These are phyloP conservation scores for Dendrocopos noguchii DNA, from an alignment of 2,113 vertebrate genomes.

Conservation along the genomic window DNA sequence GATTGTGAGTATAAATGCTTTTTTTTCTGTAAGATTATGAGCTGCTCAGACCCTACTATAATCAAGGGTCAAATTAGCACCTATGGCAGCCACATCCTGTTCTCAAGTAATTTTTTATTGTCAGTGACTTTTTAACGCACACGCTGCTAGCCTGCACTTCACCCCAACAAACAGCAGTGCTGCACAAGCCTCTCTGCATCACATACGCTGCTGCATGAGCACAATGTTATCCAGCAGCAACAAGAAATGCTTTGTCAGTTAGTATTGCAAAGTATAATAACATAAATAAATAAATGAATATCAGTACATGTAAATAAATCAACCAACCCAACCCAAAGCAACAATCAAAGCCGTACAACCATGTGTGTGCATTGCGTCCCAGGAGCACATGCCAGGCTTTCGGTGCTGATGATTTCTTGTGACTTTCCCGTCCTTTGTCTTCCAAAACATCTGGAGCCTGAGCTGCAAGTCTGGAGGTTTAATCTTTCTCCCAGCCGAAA, in stretches of 20 bases:
- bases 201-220: not conserved
- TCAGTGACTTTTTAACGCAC: not conserved
- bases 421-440: not conserved
- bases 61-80: not conserved
- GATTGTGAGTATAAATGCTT: not conserved
- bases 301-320: not conserved
- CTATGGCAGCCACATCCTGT: not conserved
- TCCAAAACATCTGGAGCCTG: not conserved
- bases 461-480: not conserved
- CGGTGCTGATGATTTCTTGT: not conserved
- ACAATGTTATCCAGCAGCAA: not conserved
- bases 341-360: not conserved
- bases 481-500: fast-evolving
- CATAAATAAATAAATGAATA: not conserved
- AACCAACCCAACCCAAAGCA: not conserved
- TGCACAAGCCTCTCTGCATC: not conserved
- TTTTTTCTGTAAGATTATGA: not conserved
- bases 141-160: not conserved
- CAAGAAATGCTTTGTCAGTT: not conserved
- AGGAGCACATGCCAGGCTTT: not conserved
- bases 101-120: not conserved
- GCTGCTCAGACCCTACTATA: not conserved
- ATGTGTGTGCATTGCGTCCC: not conserved
- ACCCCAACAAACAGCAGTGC: not conserved
- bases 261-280: not conserved